Evolutionary conservation across 2,888 invertebrate genomes (phyloP).

Genomic region (Trissoscelio sp.): DNA sequence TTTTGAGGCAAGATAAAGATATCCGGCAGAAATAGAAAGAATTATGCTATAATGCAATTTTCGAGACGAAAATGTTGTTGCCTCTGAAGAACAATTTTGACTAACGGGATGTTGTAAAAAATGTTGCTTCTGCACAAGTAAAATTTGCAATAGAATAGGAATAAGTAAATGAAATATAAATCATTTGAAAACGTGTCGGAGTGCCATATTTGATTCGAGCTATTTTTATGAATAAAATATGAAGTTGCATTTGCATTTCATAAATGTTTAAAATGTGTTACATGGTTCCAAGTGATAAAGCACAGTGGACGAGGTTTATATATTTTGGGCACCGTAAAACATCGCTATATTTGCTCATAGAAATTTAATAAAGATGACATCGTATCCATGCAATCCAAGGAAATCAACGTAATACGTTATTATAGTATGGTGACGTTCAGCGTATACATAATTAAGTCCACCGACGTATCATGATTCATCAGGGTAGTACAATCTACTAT

Average conservation of each 20-base stretch:
- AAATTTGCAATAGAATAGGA: not conserved
- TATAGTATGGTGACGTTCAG: conserved; percentile 33
- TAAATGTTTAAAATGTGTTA: conserved; percentile 41
- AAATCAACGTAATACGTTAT: conserved; percentile 44
- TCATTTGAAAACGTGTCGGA: conserved; percentile 21
- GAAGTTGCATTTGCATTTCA: conserved; percentile 29
- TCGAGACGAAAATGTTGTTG: too few relatives aligned
- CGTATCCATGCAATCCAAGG: conserved; percentile 16
- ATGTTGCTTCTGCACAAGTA: too few relatives aligned
- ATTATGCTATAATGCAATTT: conserved; percentile 15
- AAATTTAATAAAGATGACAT: conserved; percentile 37
- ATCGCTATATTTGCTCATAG: conserved; percentile 1
- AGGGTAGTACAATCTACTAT: not conserved
- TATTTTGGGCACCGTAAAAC: not conserved
- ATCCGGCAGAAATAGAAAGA: conserved; percentile 28
- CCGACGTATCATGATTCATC: conserved; percentile 17
- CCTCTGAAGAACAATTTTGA: too few relatives aligned
- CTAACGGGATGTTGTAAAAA: too few relatives aligned
- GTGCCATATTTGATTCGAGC: conserved; percentile 31
- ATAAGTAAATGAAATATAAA: conserved; percentile 28
- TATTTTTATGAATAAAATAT: conserved; percentile 41
- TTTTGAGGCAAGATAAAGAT: conserved; percentile 8
- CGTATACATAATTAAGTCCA: conserved; percentile 29
- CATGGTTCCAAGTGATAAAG: conserved; percentile 18
- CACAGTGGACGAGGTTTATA: too few relatives aligned